Conservation (phyloP, 2,888 invertebrate species). For the Ferrisia virgata region DNA sequence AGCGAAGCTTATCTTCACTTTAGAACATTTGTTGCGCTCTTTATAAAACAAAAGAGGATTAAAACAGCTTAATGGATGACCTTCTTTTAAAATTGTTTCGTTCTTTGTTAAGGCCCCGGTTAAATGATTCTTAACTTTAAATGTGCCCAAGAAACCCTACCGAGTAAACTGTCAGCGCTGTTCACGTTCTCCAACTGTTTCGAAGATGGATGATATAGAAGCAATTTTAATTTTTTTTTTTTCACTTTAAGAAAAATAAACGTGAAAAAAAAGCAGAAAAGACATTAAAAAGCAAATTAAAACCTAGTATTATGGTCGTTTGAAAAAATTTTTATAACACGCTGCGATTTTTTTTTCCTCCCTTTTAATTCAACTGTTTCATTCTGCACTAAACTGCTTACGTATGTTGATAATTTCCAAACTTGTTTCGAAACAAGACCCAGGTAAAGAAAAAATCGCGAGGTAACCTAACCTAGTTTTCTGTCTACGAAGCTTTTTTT, state of each 20-base stretch:
- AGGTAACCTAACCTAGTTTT: too few relatives aligned
- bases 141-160: conserved; percentile 23
- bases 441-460: too few relatives aligned
- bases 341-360: not conserved
- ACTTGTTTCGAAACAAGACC: too few relatives aligned
- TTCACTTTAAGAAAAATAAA: not conserved
- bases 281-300: conserved; percentile 30
- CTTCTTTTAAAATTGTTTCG: conserved; percentile 30
- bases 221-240: conserved; percentile 17
- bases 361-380: not conserved
- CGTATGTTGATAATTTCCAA: not conserved
- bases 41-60: conserved; percentile 23
- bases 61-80: conserved; percentile 28
- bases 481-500: too few relatives aligned
- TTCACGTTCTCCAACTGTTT: conserved; percentile 7
- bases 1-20: conserved; percentile 18
- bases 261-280: not conserved
- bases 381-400: too few relatives aligned
- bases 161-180: conserved; percentile 23
- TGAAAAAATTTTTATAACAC: conserved; percentile 21
- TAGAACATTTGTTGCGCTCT: conserved; percentile 24
- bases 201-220: conserved; percentile 19
- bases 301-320: conserved; percentile 11
- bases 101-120: conserved; percentile 19
- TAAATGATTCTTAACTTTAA: conserved; percentile 28